Conservation (phyloP, 2,888 invertebrate genomes). For the Heliconius aoede region DNA sequence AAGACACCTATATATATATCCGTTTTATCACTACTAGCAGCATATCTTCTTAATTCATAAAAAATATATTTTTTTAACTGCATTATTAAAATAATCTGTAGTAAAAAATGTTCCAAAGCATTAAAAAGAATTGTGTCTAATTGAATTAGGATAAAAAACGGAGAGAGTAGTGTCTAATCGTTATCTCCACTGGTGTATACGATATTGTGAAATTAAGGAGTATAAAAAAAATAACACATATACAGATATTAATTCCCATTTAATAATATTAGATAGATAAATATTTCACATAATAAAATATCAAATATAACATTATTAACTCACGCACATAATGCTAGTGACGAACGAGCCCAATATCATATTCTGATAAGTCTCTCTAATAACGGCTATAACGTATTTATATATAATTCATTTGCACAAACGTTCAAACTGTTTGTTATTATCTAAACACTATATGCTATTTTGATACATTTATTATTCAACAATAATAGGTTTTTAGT, state of each 20-base stretch:
- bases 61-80: neutral
- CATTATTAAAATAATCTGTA: neutral
- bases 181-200: too few relatives aligned
- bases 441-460: conserved; percentile 20
- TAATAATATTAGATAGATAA: neutral
- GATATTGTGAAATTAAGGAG: neutral
- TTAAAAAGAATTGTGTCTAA: too few relatives aligned
- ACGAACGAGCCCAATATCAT: conserved; percentile 11
- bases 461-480: conserved; percentile 34
- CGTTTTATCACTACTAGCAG: conserved; percentile 16
- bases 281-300: too few relatives aligned
- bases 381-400: conserved; percentile 2
- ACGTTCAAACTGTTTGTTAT: neutral
- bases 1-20: neutral
- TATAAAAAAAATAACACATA: neutral
- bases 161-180: too few relatives aligned
- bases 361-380: conserved; percentile 21
- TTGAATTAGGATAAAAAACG: too few relatives aligned
- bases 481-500: conserved; percentile 37
- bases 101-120: too few relatives aligned
- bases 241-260: neutral
- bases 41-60: conserved; percentile 8
- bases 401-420: conserved; percentile 10
- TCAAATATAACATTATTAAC: conserved; percentile 7
- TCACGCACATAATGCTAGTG: conserved; percentile 20